Base-by-base conservation (phyloP, 2,113 vertebrate genomes). In the Benitochromis conjunctus region DNA sequence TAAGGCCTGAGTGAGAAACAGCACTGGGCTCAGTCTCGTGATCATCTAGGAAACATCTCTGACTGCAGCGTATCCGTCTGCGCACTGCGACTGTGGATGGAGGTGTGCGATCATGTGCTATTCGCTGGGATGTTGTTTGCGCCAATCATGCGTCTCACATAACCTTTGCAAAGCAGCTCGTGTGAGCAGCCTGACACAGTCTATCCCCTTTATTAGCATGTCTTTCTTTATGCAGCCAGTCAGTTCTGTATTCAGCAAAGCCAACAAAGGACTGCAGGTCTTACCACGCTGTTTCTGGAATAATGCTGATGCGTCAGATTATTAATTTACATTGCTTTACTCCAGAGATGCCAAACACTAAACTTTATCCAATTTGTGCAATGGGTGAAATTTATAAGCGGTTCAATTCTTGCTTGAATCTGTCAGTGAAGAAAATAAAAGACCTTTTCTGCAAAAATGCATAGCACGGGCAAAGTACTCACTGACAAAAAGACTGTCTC, bases 351-450 rank as follows among this genome's bases (percentile, higher is more conserved):
- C 89, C 81, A 88, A 84, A 79, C 83, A 54, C 60, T 85, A 80
- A 90, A 80, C 57, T 51, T 69, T 62, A 90, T 86, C 82, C 90
- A 86, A 71, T 87, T 83, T 88, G 81, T 58, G 74, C 74, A 93
- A 90, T 86, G 82, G 79, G 71, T 38, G 55, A 85, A 66, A 79
- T 82, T 34, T 90, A 48, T 46, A 86, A 82, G 60, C 18, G 8
- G 86, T 84, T 81, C 36, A 86, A 41, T 76, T 88, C 62, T 80
- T 21, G n/a, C 64, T 74, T 31, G 1, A 90, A 85, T 81, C 46
- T 74, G 81, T 89, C 90, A 81, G 58, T 43, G 41, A 66, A 91
- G 81, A 69, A 84, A 86, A 91, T 79, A 85, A 86, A 84, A 18
- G 11, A 53, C 13, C 26, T 54, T 87, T 80, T 89, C 77, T 79